A percentile compares a stretch with the other conserved stretches of the same genome.
phyloP scores from a whole-genome alignment of 1,140 invertebrate genomes.

The Platorchestia sp. region DNA sequence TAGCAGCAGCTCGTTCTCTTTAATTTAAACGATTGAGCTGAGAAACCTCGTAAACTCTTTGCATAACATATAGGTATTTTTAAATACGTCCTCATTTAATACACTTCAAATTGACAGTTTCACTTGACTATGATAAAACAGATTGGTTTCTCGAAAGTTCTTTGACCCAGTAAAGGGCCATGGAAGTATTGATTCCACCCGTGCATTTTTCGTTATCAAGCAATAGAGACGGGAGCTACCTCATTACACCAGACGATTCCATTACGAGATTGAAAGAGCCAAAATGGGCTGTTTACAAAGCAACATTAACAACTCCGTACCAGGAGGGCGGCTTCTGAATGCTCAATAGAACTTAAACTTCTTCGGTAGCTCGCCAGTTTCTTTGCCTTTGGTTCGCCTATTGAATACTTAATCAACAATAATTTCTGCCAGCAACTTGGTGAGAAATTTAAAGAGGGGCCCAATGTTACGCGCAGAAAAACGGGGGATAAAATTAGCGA shows the following conservation, averaged over 20 bases:
- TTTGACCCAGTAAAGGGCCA: not conserved
- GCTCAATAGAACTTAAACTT: conserved; percentile 24
- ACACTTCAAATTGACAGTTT: no score
- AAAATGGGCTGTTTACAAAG: conserved; percentile 48
- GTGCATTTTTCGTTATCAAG: not conserved
- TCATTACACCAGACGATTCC: conserved; percentile 41
- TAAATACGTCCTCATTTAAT: no score
- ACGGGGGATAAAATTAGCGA: not conserved
- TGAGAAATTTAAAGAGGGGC: not conserved
- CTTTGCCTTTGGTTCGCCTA: conserved; percentile 19
- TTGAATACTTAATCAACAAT: conserved; percentile 47
- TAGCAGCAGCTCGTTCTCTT: not conserved
- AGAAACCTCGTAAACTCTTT: no score
- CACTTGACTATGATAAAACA: no score
- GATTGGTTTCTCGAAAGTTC: not conserved
- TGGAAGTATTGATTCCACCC: not conserved
- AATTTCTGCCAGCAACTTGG: not conserved
- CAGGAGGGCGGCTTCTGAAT: not conserved
- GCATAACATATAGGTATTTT: no score
- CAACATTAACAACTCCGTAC: conserved; percentile 19
- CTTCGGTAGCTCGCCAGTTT: conserved; percentile 16
- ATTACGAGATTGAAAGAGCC: conserved; percentile 44
- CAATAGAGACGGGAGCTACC: conserved; percentile 13
- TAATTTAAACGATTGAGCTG: not conserved
- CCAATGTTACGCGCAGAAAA: not conserved